phyloP scores from a whole-genome alignment of 1,140 invertebrate species.

The Drosophila elegans region DNA sequence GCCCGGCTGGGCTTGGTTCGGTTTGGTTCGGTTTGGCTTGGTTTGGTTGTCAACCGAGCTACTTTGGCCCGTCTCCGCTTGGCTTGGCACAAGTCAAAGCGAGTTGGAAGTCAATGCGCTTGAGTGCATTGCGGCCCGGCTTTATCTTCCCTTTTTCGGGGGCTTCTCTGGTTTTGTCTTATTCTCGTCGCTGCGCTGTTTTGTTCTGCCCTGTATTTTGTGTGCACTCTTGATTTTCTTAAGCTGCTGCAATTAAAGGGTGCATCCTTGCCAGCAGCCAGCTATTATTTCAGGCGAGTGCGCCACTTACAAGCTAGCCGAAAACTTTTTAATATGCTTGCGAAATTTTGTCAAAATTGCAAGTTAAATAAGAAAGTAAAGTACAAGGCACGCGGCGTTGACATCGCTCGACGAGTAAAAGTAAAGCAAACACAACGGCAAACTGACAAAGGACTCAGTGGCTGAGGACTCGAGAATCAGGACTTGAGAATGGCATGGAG shows the following conservation, averaged over 20 bases:
- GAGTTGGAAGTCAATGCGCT: slow-evolving; percentile 54
- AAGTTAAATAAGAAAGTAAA: slow-evolving; percentile 66
- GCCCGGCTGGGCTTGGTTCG: neutral
- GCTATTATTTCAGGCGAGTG: slow-evolving; percentile 64
- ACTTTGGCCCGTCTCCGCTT: slow-evolving; percentile 48
- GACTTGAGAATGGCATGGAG: slow-evolving; percentile 28
- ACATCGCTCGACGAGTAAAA: slow-evolving; percentile 39
- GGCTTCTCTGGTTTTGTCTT: slow-evolving; percentile 21
- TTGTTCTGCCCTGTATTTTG: slow-evolving; percentile 29
- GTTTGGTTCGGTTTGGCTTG: too few species aligned
- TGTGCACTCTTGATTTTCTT: slow-evolving; percentile 59
- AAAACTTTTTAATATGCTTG: slow-evolving; percentile 72
- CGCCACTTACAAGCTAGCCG: slow-evolving; percentile 44
- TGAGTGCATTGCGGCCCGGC: slow-evolving; percentile 51
- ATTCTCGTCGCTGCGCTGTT: slow-evolving; percentile 5
- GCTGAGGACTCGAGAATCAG: slow-evolving; percentile 1
- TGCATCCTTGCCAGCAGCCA: slow-evolving; percentile 33
- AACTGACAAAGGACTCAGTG: slow-evolving; percentile 33
- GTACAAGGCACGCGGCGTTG: slow-evolving; percentile 41
- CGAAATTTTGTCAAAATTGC: slow-evolving; percentile 54
- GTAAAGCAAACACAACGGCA: slow-evolving; percentile 49
- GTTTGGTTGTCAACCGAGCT: slow-evolving; percentile 45
- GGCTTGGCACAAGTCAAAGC: slow-evolving; percentile 55
- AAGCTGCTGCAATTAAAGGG: slow-evolving; percentile 54
- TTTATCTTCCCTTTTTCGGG: slow-evolving; percentile 28